phyloP scores from a whole-genome alignment of 2,888 invertebrate genomes.

The Aspidapion aeneum region DNA sequence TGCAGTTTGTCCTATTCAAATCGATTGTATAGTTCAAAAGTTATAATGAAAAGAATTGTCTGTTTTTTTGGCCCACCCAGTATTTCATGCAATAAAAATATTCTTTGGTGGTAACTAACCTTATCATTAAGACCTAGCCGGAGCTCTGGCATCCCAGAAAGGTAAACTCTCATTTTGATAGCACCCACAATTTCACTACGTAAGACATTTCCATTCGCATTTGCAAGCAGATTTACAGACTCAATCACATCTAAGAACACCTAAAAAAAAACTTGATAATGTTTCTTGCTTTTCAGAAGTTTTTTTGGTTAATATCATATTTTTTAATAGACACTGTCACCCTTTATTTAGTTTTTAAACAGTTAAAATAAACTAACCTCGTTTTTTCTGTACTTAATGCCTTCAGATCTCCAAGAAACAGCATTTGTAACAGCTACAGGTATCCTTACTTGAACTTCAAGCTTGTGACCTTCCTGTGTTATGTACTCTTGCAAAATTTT shows the following conservation, averaged over 20 bases:
- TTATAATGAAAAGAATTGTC: no score
- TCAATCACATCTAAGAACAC: slow-evolving; percentile 95
- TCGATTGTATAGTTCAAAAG: no score
- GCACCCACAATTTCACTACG: slow-evolving; percentile 98
- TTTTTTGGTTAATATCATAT: no score
- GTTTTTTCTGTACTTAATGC: slow-evolving; percentile 97
- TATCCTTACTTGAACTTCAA: slow-evolving; percentile 93
- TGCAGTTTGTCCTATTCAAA: no score
- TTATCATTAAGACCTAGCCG: slow-evolving; percentile 96
- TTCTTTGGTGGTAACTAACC: no score
- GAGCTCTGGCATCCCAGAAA: slow-evolving; percentile 98
- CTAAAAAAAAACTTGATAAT: not conserved
- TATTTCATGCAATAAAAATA: no score
- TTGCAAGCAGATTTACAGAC: slow-evolving; percentile 92
- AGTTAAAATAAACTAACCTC: slow-evolving; percentile 61
- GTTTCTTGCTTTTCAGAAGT: no score
- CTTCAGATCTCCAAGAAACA: slow-evolving; percentile 98
- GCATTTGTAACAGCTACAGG: slow-evolving; percentile 99
- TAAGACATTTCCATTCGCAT: slow-evolving; percentile 94
- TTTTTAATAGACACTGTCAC: not conserved
- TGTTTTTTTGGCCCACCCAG: no score
- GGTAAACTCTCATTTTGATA: slow-evolving; percentile 97
- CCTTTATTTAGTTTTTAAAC: not conserved
- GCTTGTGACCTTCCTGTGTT: slow-evolving; percentile 96
- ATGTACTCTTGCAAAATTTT: slow-evolving; percentile 98